Base-by-base conservation (phyloP, 2,888 invertebrate species). In the Cryptosula pallasiana region DNA sequence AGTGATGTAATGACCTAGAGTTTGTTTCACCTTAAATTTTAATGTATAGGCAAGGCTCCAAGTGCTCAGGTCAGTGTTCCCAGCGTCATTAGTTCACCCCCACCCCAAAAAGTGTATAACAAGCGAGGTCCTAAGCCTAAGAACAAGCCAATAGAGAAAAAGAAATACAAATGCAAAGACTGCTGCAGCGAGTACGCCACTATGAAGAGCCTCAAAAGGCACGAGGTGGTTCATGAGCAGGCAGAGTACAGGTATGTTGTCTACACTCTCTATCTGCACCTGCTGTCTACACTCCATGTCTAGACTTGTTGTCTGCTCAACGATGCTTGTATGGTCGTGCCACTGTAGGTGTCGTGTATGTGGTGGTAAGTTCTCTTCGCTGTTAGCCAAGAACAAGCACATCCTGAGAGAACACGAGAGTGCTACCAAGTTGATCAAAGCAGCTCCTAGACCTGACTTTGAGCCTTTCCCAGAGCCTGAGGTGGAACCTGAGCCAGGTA, bases 231-330 rank as follows among this genome's bases (percentile, higher is more conserved):
- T 5, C 63, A 63, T 63, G 32, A 29, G 27, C 27, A 63, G 34
- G 63, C 63, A 13, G 63, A 63, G n/a, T 63, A 63, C 34, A 63
- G 63, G 63, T 63, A 63, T 5, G 45, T n/a, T n/a, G n/a, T n/a
- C n/a, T n/a, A n/a, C n/a, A n/a, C n/a, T n/a, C n/a, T n/a, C n/a
- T n/a, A n/a, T n/a, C n/a, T n/a, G n/a, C n/a, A n/a, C n/a, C n/a
- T n/a, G n/a, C n/a, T n/a, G n/a, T n/a, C n/a, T n/a, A n/a, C n/a
- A n/a, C n/a, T n/a, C n/a, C n/a, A n/a, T n/a, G n/a, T n/a, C n/a
- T n/a, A n/a, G n/a, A n/a, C n/a, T n/a, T n/a, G n/a, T n/a, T n/a
- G n/a, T n/a, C n/a, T n/a, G n/a, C n/a, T n/a, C n/a, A n/a, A n/a
- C n/a, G n/a, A n/a, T n/a, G n/a, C n/a, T n/a, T n/a, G n/a, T n/a